Base-by-base conservation (phyloP, 2,888 invertebrate species). In the Electrophaes corylata region DNA sequence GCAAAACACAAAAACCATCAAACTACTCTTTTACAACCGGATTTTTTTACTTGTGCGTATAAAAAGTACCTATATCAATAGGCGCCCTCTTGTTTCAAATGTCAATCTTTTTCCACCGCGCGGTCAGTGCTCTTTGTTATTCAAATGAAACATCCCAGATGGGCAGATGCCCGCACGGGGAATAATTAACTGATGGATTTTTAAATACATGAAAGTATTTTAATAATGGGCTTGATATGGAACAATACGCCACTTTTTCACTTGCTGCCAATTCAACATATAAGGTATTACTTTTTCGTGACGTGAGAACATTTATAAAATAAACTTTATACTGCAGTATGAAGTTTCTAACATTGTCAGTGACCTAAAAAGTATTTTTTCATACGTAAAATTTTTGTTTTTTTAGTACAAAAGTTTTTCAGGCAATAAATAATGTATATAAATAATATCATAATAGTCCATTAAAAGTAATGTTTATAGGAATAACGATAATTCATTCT, bases 51-150 rank as follows among this genome's bases (percentile, higher is more conserved):
- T 11, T 37, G 20, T 37, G 37, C 39, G 19, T 33, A 40, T 16
- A 45, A 52, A 60, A 57, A 26, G 33, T 23, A n/a, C n/a, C n/a
- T n/a, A 33, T 33, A 39, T 29, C 12, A 50, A 51, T 41, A 53
- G 26, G 62, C 55, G 61, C 62, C 54, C 64, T 56, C 37, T 57
- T 46, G 56, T 52, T 61, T 56, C 44, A 56, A 58, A 75, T 82
- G 86, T 87, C 85, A 86, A 78, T 84, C 84, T 81, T 84, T 84
- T 85, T 76, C 81, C 81, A 75, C 63, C 76, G 67, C 65, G 71
- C 80, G 81, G 81, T 79, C 82, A 79, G 73, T 65, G 64, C 73
- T 71, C 82, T 84, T 88, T 88, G 88, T 88, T 88, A 88, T 88
- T 86, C 78, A 87, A 85, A 88, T 88, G 72, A 75, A 79, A 80